phyloP scores from a whole-genome alignment of 2,113 vertebrate species.

The Stercorarius parasiticus region DNA sequence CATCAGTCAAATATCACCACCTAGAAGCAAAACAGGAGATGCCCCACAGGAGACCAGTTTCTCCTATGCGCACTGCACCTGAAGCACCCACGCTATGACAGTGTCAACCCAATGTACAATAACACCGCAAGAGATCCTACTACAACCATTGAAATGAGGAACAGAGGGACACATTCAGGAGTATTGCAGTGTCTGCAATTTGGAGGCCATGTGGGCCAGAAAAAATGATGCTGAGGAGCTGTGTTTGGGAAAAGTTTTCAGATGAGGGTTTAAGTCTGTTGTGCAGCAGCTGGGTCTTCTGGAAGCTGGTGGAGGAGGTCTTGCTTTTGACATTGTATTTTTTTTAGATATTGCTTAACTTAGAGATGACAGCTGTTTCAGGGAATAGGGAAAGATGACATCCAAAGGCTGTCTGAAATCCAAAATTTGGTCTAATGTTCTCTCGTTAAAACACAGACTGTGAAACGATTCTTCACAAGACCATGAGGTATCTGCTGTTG shows the following conservation, averaged over 20 bases:
- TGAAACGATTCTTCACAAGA: neutral
- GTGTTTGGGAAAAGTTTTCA: neutral
- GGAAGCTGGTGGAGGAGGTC: neutral
- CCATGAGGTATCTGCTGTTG: neutral
- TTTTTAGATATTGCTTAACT: neutral
- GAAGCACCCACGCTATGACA: neutral
- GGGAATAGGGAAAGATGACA: neutral
- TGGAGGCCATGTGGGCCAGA: neutral
- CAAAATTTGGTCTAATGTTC: neutral
- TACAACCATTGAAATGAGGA: neutral
- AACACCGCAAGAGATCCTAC: neutral
- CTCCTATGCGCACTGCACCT: neutral
- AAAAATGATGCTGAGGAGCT: neutral
- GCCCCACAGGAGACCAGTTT: neutral
- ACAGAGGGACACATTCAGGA: neutral
- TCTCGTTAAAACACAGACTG: neutral
- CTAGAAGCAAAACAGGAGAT: neutral
- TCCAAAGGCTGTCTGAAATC: neutral
- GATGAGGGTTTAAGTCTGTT: neutral
- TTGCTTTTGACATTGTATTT: neutral
- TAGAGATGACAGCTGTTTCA: neutral
- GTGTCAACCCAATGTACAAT: fast-evolving
- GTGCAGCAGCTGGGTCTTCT: neutral
- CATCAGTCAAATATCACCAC: neutral
- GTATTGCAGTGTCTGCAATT: neutral